phyloP scores from a whole-genome alignment of 2,113 vertebrate genomes.

The Beaufortia kweichowensis region DNA sequence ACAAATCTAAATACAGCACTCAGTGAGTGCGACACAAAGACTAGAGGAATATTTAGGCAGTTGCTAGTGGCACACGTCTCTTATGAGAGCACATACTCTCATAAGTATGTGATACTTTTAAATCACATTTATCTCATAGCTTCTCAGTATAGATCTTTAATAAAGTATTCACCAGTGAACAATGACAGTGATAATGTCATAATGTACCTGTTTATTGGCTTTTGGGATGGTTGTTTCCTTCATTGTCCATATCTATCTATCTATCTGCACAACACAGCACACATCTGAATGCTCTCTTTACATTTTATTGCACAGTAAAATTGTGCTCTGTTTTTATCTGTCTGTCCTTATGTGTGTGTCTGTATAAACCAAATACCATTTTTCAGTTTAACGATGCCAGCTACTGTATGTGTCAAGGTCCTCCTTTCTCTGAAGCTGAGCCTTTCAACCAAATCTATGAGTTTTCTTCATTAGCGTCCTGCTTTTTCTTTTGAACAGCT shows the following conservation, averaged over 20 bases:
- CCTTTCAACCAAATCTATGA: neutral
- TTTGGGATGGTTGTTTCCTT: too few species aligned
- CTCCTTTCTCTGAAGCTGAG: neutral
- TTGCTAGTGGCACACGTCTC: neutral
- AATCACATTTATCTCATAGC: too few species aligned
- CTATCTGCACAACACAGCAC: neutral
- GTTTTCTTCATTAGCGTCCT: neutral
- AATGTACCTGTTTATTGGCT: too few species aligned
- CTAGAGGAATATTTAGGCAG: slow-evolving; percentile 1
- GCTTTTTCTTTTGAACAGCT: slow-evolving; percentile 53
- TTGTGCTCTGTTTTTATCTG: neutral
- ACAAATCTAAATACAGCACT: neutral
- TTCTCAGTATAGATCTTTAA: too few species aligned
- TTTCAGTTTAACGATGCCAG: neutral
- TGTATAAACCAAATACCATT: neutral
- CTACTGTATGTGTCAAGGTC: slow-evolving; percentile 28
- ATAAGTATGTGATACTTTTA: neutral
- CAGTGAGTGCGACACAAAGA: neutral
- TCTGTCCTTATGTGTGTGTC: neutral
- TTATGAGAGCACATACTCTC: neutral
- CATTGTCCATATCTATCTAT: too few species aligned
- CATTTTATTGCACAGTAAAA: neutral
- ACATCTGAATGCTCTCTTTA: neutral
- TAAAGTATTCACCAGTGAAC: too few species aligned
- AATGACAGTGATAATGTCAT: too few species aligned